Evolutionary conservation across 2,113 vertebrate species (phyloP), one percentile per base, ranked within the genome.

Genomic region (Excalfactoria chinensis): DNA sequence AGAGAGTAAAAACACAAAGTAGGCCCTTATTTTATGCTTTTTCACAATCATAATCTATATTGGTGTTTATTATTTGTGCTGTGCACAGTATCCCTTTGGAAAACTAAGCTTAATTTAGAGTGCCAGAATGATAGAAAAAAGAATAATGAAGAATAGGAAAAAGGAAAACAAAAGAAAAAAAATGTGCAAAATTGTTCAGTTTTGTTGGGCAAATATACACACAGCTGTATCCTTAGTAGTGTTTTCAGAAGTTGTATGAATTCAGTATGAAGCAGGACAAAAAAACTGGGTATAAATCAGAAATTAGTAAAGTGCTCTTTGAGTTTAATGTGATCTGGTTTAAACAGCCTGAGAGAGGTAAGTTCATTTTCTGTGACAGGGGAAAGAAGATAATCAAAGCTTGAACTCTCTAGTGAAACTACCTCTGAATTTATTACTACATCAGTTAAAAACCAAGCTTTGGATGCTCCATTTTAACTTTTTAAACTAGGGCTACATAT

Each of bases 211-310:
- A 15, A 8, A 18, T 78, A 71, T 78, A 66, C n/a, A 62, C 6
- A 53, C 11, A 48, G 34, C 2, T 43, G 48, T 0, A 0, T 19
- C 4, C 37, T 58, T 35, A 16, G 4, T 1, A 26, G 9, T n/a
- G 49, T 64, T 89, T 88, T 88, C 48, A 71, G 56, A 89, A 75
- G 34, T 37, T 2, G 7, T 55, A 9, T 6, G 2, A 64, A 79
- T 75, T 82, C 67, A 59, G 0, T 35, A 28, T 26, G 22, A 82
- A 82, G 20, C 11, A n/a, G 13, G 20, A 48, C 6, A 13, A 14
- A 80, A 86, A 73, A 75, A 51, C 4, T 48, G 34, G 6, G 32
- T 64, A 32, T 40, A 85, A 81, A 64, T 9, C 25, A 48, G 11
- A 32, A 23, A 49, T 30, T 15, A 53, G 4, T 9, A 69, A 46